Evolutionary conservation across 2,797 vertebrate species (phyloP).

Genomic region (Coendou prehensilis): DNA sequence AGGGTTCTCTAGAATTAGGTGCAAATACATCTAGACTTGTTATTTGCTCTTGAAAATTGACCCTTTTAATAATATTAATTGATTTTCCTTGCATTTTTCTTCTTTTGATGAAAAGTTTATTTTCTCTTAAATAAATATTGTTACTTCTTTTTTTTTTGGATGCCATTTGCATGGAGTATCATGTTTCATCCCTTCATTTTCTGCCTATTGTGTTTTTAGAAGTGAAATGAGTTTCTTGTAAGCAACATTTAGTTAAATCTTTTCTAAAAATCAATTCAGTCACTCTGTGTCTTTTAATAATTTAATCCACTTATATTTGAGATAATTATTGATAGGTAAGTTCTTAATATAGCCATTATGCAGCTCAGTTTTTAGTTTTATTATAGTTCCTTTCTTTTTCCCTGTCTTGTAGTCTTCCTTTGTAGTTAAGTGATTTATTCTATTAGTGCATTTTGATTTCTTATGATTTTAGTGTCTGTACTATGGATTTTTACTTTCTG

Average conservation of each 20-base stretch:
- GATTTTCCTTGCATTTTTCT: not conserved
- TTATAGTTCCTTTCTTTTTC: not conserved
- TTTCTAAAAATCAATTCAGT: too few species aligned
- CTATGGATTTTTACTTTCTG: too few species aligned
- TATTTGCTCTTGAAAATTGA: not conserved
- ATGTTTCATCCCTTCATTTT: not conserved
- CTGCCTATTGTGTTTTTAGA: not conserved
- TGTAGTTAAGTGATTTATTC: not conserved
- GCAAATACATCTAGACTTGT: not conserved
- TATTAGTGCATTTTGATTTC: not conserved
- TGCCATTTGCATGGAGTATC: not conserved
- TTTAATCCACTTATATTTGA: too few species aligned
- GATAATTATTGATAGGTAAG: too few species aligned
- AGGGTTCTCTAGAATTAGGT: not conserved
- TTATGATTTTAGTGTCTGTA: too few species aligned
- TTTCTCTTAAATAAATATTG: not conserved
- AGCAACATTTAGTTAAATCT: too few species aligned
- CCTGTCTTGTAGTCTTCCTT: not conserved
- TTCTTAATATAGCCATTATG: not conserved
- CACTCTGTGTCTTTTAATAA: too few species aligned
- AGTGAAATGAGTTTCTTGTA: not conserved
- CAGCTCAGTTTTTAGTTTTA: not conserved
- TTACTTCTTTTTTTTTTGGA: not conserved
- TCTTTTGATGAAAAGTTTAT: not conserved
- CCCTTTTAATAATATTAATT: not conserved